These are phyloP conservation scores for Pristionchus maxplancki DNA, from an alignment of 2,888 invertebrate species.

Conservation along the genomic window DNA sequence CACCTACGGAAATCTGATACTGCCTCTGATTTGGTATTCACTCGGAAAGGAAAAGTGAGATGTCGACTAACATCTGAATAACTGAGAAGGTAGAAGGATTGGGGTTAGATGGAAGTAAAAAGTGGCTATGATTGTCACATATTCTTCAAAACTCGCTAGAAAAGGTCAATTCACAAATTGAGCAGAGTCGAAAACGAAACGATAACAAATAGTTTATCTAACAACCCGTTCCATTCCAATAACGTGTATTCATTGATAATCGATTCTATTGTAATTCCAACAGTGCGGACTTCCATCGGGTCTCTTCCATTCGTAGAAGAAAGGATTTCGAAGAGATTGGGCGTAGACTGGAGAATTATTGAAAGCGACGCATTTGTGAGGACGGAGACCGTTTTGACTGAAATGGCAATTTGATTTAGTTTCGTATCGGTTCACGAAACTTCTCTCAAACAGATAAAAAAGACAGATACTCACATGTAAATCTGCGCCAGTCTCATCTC, in stretches of 20 bases:
- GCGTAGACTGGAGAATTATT: slow-evolving; percentile 7
- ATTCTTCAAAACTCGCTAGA: neutral
- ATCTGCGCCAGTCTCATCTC: slow-evolving; percentile 7
- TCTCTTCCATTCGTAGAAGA: slow-evolving; percentile 27
- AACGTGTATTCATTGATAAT: neutral
- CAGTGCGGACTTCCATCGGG: neutral
- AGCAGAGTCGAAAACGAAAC: neutral
- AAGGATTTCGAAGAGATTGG: neutral
- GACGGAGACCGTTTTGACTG: neutral
- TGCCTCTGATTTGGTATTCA: slow-evolving; percentile 24
- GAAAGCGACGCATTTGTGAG: slow-evolving; percentile 10
- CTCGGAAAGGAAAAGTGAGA: slow-evolving; percentile 19
- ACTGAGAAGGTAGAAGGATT: neutral
- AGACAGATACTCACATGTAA: neutral
- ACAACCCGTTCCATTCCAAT: neutral
- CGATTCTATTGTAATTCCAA: slow-evolving; percentile 36
- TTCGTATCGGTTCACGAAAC: neutral
- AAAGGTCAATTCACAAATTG: too few relatives aligned
- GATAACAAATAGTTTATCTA: slow-evolving; percentile 1
- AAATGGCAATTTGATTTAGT: neutral
- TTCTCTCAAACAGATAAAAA: neutral
- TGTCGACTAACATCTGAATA: slow-evolving; percentile 42
- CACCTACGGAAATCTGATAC: slow-evolving; percentile 1
- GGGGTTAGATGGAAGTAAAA: neutral
- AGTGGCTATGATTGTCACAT: neutral